Evolutionary conservation across 1,140 invertebrate genomes (phyloP).

Genomic region (Phenacoccus solenopsis): DNA sequence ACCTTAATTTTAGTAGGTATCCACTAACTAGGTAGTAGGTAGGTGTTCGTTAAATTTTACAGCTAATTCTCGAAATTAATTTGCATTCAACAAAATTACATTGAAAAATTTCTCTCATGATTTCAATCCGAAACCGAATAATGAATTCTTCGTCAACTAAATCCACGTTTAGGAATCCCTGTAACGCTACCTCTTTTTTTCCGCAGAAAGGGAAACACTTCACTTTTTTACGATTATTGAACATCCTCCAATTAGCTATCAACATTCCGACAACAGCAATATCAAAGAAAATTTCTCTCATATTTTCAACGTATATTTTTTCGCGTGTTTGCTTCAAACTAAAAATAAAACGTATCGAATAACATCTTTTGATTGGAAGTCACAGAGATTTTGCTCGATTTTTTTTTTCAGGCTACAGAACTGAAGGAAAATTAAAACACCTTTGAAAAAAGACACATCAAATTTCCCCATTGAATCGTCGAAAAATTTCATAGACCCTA

Average conservation of each 20-base stretch:
- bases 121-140: too few relatives aligned
- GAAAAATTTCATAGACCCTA: too few relatives aligned
- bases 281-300: neutral
- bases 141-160: too few relatives aligned
- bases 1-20: too few relatives aligned
- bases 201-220: neutral
- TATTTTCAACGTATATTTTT: neutral
- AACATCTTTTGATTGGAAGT: neutral
- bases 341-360: neutral
- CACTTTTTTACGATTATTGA: neutral
- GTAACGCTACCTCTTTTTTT: neutral
- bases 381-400: neutral
- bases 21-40: too few relatives aligned
- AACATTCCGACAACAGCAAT: neutral
- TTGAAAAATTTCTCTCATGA: too few relatives aligned
- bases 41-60: too few relatives aligned
- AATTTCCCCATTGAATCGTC: neutral
- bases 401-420: neutral
- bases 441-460: neutral
- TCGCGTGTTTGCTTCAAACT: too few relatives aligned
- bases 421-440: neutral
- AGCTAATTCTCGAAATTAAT: too few relatives aligned
- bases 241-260: constrained; percentile 1
- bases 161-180: neutral
- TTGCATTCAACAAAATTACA: too few relatives aligned